phyloP scores from a whole-genome alignment of 2,888 invertebrate genomes.

The Epistrophella euchroma region DNA sequence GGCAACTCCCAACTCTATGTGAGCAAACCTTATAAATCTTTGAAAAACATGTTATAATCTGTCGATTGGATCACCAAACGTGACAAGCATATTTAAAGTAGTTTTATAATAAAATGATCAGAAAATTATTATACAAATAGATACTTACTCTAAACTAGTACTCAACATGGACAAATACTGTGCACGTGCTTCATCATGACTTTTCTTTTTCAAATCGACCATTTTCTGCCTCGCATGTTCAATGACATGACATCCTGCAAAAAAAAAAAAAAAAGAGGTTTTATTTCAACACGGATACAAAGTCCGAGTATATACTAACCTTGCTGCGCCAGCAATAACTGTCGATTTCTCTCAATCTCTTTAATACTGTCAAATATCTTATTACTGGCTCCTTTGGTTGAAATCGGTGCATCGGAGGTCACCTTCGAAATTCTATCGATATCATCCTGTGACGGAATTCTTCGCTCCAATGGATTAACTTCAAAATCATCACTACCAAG shows the following conservation, averaged over 20 bases:
- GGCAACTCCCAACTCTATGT: no score
- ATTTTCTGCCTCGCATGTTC: slow-evolving; percentile 95
- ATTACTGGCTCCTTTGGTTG: slow-evolving; percentile 88
- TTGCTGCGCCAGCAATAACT: slow-evolving; percentile 94
- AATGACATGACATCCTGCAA: slow-evolving; percentile 93
- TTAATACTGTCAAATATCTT: slow-evolving; percentile 93
- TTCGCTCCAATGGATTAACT: slow-evolving; percentile 83
- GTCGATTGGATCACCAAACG: no score
- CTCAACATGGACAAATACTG: slow-evolving; percentile 88
- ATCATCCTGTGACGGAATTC: slow-evolving; percentile 92
- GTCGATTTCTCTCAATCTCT: slow-evolving; percentile 94
- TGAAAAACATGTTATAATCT: no score
- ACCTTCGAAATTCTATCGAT: slow-evolving; percentile 95
- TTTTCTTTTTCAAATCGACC: slow-evolving; percentile 92
- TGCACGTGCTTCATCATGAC: slow-evolving; percentile 94
- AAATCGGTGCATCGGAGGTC: slow-evolving; percentile 92
- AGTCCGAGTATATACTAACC: slow-evolving; percentile 85
- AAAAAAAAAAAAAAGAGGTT: slow-evolving; percentile 32
- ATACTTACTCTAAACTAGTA: slow-evolving; percentile 78
- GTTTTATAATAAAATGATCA: no score
- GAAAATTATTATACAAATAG: neutral
- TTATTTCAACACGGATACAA: neutral
- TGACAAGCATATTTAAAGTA: no score
- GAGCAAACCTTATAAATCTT: no score
- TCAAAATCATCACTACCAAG: slow-evolving; percentile 83